Evolutionary conservation across 2,113 vertebrate species (phyloP), one percentile per base, ranked within the genome.

Genomic region (Brienomyrus brachyistius): DNA sequence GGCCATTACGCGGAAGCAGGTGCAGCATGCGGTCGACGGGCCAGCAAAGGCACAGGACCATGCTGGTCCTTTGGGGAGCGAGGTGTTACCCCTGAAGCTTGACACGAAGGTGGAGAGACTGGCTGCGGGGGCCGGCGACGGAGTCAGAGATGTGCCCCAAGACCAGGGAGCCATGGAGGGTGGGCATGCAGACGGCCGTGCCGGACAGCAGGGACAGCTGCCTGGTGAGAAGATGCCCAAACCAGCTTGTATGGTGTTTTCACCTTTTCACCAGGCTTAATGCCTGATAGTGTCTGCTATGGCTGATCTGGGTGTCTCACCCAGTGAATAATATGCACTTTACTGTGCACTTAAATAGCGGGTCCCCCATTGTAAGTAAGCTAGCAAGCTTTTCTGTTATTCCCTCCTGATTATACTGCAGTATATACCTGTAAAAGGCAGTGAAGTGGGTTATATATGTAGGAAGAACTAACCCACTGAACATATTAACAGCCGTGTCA

Each of bases 181-280:
- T 19, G 92, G 95, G 21, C 94, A 94, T 90, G 95, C 94, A 5
- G 95, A 96, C 7, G 95, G 95, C 90, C 90, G 95, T 82, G 95
- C 95, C 86, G 95, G 96, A 88, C 95, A 95, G 84, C 93, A 93
- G 31, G 93, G 93, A 89, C 95, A 95, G 70, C 86, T 94, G 8
- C 88, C 40, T 93, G 95, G 96, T 96, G 51, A 52, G 85, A 92
- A 89, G 88, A 13, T 17, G 59, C 77, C 27, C 15, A 35, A 6
- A 84, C 21, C 45, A 84, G 40, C 77, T 84, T 45, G 43, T 15
- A 35, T 13, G n/a, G 43, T 77, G 31, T 0, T 1, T 21, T 40
- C 7, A 17, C n/a, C 8, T 50, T 17, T 74, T 88, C 77, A 43
- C 0, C 56, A 17, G 59, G n/a, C 19, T 43, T 50, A 7, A 6